Evolutionary conservation across 1,140 invertebrate genomes (phyloP).

Genomic region (Bactericera cockerelli): DNA sequence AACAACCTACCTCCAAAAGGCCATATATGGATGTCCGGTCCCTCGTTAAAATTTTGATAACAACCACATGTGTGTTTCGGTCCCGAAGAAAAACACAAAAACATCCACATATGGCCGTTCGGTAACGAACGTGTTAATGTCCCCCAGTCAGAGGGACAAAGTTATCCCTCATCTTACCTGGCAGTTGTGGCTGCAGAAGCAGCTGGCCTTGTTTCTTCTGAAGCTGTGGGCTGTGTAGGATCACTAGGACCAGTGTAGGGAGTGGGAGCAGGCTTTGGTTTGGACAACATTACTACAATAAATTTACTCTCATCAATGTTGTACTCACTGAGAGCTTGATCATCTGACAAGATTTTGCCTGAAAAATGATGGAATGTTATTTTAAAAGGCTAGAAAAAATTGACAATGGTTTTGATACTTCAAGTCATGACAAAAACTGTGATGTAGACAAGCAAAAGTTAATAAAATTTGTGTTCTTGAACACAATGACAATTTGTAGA

Average conservation of each 20-base stretch:
- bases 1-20: no score
- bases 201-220: conserved; percentile 13
- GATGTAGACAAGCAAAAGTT: neutral
- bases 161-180: no score
- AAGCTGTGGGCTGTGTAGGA: conserved; percentile 23
- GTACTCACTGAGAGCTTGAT: conserved; percentile 67
- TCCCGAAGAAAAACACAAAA: no score
- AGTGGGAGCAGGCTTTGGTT: conserved; percentile 44
- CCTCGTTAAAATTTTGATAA: no score
- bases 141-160: no score
- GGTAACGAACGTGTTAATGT: no score
- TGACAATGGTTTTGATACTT: neutral
- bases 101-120: no score
- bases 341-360: conserved; percentile 85
- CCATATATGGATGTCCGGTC: no score
- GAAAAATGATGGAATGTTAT: conserved; percentile 29
- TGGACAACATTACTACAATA: conserved; percentile 93
- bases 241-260: conserved; percentile 27
- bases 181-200: conserved; percentile 28
- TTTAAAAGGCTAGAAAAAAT: neutral
- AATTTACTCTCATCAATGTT: conserved; percentile 96
- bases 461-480: neutral
- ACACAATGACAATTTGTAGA: neutral
- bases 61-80: no score
- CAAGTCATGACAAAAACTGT: neutral